Percentiles rank a stretch among this genome's conserved stretches.
These are phyloP conservation scores for Idaea aversata DNA, from an alignment of 2,888 invertebrate species.

Conservation along the genomic window DNA sequence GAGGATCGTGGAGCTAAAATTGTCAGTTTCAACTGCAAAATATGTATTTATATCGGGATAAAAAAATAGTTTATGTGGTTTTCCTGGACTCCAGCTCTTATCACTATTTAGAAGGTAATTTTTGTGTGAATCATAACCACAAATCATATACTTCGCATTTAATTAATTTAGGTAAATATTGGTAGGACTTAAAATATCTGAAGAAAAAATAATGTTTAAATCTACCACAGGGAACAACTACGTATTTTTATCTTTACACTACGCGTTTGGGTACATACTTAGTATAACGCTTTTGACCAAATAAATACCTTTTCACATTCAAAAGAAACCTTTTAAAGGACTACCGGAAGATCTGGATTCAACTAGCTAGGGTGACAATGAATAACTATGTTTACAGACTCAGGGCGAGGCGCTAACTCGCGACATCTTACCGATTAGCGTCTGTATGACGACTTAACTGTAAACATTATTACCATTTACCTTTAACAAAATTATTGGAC, in stretches of 20 bases:
- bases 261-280: not conserved
- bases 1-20: too few relatives aligned
- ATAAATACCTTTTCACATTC: not conserved
- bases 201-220: too few relatives aligned
- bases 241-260: not conserved
- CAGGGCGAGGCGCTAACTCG: conserved; percentile 78
- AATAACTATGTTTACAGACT: conserved; percentile 74
- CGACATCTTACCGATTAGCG: conserved; percentile 74
- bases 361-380: conserved; percentile 64
- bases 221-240: too few relatives aligned
- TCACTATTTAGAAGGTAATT: too few relatives aligned
- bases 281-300: not conserved
- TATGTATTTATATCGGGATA: too few relatives aligned
- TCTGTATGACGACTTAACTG: conserved; percentile 74
- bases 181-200: too few relatives aligned
- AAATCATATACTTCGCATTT: too few relatives aligned
- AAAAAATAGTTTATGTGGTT: too few relatives aligned
- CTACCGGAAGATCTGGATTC: conserved; percentile 46
- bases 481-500: conserved; percentile 29
- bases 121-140: too few relatives aligned
- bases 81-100: too few relatives aligned
- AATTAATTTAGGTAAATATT: too few relatives aligned
- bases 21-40: too few relatives aligned
- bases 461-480: conserved; percentile 75
- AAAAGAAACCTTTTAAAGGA: conserved; percentile 27